Evolutionary conservation across 2,113 vertebrate genomes (phyloP).

Genomic region (Cepphus grylle): DNA sequence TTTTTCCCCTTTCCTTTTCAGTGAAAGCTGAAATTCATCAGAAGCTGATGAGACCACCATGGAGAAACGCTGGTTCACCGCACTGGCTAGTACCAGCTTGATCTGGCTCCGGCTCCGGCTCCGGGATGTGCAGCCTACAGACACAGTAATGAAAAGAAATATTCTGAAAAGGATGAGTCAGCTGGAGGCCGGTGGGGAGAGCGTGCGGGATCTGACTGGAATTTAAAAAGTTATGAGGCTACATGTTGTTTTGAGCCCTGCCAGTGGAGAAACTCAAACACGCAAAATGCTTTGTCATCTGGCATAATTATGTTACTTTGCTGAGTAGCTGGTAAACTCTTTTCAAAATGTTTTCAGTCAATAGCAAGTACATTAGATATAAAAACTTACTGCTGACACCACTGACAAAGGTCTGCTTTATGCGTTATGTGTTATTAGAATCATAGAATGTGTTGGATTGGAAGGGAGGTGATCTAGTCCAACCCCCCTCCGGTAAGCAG

Average conservation of each 20-base stretch:
- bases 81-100: constrained; percentile 6
- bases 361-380: neutral
- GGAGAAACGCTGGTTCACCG: neutral
- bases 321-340: constrained; percentile 23
- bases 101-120: neutral
- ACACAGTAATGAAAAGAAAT: constrained; percentile 57
- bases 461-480: no score
- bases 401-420: accelerated
- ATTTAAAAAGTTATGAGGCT: constrained; percentile 55
- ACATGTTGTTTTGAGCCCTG: constrained; percentile 33
- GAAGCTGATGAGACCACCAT: neutral
- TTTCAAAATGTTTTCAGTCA: constrained; percentile 34
- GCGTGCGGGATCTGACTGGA: constrained; percentile 16
- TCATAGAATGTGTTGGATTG: no score
- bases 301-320: constrained; percentile 23
- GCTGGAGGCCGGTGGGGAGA: constrained; percentile 36
- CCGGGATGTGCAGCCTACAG: constrained; percentile 6
- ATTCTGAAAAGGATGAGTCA: constrained; percentile 65
- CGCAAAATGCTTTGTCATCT: neutral
- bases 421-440: accelerated
- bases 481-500: no score
- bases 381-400: neutral
- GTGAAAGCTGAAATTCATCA: neutral
- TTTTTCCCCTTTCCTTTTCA: neutral
- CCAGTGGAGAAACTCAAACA: neutral